Evolutionary conservation across 2,113 vertebrate species (phyloP).

Genomic region (Callipepla squamata): DNA sequence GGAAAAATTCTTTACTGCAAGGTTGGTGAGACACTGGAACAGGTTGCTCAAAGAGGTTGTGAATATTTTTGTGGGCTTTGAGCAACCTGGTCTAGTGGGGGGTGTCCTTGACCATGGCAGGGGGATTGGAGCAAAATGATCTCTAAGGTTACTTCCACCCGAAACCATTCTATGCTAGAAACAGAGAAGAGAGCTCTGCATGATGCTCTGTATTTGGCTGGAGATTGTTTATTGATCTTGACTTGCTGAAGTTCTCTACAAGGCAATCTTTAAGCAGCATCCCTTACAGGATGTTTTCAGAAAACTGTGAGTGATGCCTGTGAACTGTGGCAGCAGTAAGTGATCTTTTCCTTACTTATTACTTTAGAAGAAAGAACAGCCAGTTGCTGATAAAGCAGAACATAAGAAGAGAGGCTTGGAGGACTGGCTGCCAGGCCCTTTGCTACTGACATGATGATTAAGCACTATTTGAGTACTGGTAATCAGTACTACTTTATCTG

Average conservation of each 20-base stretch:
- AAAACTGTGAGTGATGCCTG: background rate
- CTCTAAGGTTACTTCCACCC: too few species aligned
- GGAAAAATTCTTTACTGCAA: too few species aligned
- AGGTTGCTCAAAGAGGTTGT: too few species aligned
- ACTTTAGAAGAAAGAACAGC: background rate
- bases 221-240: background rate
- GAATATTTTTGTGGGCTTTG: too few species aligned
- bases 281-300: background rate
- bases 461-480: background rate
- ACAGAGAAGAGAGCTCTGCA: rapidly evolving
- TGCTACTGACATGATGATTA: background rate
- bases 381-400: background rate
- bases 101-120: too few species aligned
- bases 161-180: background rate
- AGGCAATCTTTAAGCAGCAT: background rate
- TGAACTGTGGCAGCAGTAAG: background rate
- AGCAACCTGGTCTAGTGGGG: too few species aligned
- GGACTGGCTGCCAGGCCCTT: background rate
- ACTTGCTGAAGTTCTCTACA: background rate
- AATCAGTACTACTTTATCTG: background rate
- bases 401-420: background rate
- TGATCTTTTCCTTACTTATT: background rate
- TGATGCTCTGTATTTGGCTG: background rate
- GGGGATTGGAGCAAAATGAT: too few species aligned
- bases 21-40: too few species aligned